A percentile compares a stretch with the other conserved stretches of the same genome.
phyloP scores from a whole-genome alignment of 1,140 invertebrate genomes.

The Maconellicoccus hirsutus region DNA sequence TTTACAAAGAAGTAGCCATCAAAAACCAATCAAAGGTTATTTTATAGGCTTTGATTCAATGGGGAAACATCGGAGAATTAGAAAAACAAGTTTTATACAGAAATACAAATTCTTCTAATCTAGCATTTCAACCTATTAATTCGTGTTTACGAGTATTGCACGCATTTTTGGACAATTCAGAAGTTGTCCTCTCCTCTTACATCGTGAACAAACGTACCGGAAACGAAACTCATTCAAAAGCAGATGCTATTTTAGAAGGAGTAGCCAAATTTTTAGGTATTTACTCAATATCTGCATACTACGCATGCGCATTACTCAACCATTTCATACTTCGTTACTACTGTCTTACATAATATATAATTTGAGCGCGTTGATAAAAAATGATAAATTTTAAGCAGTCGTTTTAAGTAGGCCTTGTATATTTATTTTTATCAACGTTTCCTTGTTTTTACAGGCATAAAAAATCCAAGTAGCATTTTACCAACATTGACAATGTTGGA shows the following conservation, averaged over 20 bases:
- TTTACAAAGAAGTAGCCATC: no score
- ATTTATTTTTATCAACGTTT: no score
- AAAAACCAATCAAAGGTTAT: neutral
- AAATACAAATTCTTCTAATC: slow-evolving; percentile 46
- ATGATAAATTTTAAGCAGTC: no score
- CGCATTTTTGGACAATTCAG: slow-evolving; percentile 69
- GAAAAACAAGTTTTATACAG: neutral
- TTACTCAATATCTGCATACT: no score
- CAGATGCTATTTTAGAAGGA: slow-evolving; percentile 46
- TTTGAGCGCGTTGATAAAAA: no score
- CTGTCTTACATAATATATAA: no score
- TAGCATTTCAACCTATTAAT: slow-evolving; percentile 72
- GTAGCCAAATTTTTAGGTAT: slow-evolving; percentile 77
- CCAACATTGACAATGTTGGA: slow-evolving; percentile 67
- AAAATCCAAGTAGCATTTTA: slow-evolving; percentile 65
- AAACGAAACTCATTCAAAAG: slow-evolving; percentile 38
- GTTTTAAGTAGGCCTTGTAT: no score
- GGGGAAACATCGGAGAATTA: slow-evolving; percentile 88
- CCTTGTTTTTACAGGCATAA: slow-evolving; percentile 40
- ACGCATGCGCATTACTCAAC: no score
- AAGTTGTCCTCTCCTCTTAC: slow-evolving; percentile 72
- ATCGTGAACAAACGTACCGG: slow-evolving; percentile 49
- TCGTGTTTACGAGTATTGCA: slow-evolving; percentile 81
- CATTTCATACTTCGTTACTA: no score
- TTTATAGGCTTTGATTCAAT: slow-evolving; percentile 69